A percentile compares a stretch with the other conserved stretches of the same genome.
These are phyloP conservation scores for Rhinichthys klamathensis DNA, from an alignment of 2,113 vertebrate genomes.

Conservation along the genomic window DNA sequence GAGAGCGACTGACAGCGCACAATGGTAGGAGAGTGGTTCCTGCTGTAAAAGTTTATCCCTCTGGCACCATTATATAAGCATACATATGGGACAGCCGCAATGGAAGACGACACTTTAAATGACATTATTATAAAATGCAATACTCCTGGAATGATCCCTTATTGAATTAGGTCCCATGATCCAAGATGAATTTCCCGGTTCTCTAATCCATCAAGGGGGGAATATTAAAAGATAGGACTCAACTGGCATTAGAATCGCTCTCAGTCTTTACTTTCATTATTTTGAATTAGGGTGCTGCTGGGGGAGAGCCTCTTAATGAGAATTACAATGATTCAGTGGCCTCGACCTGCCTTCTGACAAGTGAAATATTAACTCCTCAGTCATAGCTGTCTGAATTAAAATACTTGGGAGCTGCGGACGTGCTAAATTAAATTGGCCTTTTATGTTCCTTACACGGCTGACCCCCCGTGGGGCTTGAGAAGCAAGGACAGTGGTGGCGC, in stretches of 20 bases:
- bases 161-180: conserved; percentile 99
- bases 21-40: conserved; percentile 72
- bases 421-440: conserved; percentile 99
- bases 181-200: conserved; percentile 99
- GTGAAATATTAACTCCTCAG: conserved; percentile 99
- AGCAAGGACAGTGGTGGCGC: conserved; percentile 55
- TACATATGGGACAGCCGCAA: conserved; percentile 99
- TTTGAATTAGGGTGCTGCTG: conserved; percentile 99
- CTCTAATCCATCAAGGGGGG: conserved; percentile 99
- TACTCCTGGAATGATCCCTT: conserved; percentile 99
- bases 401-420: conserved; percentile 99
- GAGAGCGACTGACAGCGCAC: conserved; percentile 43
- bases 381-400: conserved; percentile 99
- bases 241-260: conserved; percentile 98
- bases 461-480: conserved; percentile 95
- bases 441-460: conserved; percentile 99
- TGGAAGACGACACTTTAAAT: conserved; percentile 99
- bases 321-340: conserved; percentile 99
- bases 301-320: conserved; percentile 99
- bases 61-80: conserved; percentile 96
- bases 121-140: conserved; percentile 99
- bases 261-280: conserved; percentile 99
- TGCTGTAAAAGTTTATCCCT: conserved; percentile 96
- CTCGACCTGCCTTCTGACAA: conserved; percentile 99
- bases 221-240: conserved; percentile 99